phyloP scores from a whole-genome alignment of 2,888 invertebrate species.

The Chironomus tentans region DNA sequence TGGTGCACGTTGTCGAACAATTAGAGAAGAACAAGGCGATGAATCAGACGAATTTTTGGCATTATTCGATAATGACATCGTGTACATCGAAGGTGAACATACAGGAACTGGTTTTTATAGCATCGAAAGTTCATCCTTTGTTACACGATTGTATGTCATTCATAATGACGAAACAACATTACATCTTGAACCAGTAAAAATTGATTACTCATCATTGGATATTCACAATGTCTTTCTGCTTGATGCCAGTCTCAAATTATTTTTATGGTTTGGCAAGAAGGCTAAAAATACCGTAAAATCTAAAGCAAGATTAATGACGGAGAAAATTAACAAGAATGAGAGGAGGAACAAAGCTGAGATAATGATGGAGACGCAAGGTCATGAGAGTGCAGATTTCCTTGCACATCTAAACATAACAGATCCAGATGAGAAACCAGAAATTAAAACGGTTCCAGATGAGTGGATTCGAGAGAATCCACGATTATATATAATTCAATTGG shows the following conservation, averaged over 20 bases:
- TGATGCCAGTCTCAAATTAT: slow-evolving; percentile 77
- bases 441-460: slow-evolving; percentile 34
- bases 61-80: slow-evolving; percentile 81
- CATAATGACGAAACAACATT: slow-evolving; percentile 80
- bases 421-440: slow-evolving; percentile 44
- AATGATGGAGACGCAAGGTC: slow-evolving; percentile 68
- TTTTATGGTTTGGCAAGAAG: slow-evolving; percentile 72
- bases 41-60: slow-evolving; percentile 93
- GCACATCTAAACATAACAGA: slow-evolving; percentile 51
- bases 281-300: slow-evolving; percentile 84
- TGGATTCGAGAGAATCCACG: slow-evolving; percentile 49
- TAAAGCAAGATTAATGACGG: slow-evolving; percentile 69
- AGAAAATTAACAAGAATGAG: slow-evolving; percentile 98
- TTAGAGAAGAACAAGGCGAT: slow-evolving; percentile 94
- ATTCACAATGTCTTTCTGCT: slow-evolving; percentile 85
- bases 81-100: slow-evolving; percentile 95
- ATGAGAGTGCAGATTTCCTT: slow-evolving; percentile 83
- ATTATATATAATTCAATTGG: slow-evolving; percentile 89
- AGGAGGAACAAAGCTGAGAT: slow-evolving; percentile 91
- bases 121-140: slow-evolving; percentile 82
- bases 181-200: slow-evolving; percentile 79
- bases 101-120: slow-evolving; percentile 96
- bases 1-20: slow-evolving; percentile 87
- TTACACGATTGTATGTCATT: slow-evolving; percentile 76
- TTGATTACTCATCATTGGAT: slow-evolving; percentile 67